Evolutionary conservation across 2,888 invertebrate genomes (phyloP).

Genomic region (Linnaemya vulpina): DNA sequence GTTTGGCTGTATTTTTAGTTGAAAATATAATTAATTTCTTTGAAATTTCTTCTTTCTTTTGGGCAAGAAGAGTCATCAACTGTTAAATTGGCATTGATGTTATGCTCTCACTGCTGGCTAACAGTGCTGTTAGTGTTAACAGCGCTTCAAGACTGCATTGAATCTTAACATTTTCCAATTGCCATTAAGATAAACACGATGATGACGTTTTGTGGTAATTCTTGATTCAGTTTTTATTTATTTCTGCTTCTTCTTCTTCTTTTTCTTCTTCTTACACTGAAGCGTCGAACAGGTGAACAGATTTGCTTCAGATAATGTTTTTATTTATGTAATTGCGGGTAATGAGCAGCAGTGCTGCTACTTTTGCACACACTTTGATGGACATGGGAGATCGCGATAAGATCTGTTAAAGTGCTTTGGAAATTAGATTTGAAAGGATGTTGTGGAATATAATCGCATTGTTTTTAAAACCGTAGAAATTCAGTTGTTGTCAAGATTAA

Average conservation of each 20-base stretch:
- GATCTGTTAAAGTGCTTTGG: background rate
- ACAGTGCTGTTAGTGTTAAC: slow-evolving; percentile 31
- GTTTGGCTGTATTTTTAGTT: slow-evolving; percentile 47
- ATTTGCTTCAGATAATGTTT: slow-evolving; percentile 25
- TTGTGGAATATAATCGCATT: background rate
- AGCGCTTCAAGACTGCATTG: background rate
- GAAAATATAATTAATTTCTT: background rate
- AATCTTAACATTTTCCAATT: background rate
- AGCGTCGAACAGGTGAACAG: slow-evolving; percentile 36
- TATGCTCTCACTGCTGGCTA: slow-evolving; percentile 26
- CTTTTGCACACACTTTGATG: slow-evolving; percentile 4
- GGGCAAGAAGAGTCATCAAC: slow-evolving; percentile 23
- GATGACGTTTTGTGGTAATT: slow-evolving; percentile 43
- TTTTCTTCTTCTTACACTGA: background rate
- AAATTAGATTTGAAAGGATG: background rate
- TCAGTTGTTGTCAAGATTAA: too few species aligned
- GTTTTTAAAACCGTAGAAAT: too few species aligned
- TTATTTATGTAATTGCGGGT: slow-evolving; percentile 47
- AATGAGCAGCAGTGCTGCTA: background rate
- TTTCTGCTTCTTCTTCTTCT: background rate
- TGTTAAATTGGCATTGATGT: slow-evolving; percentile 60
- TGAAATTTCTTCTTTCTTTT: slow-evolving; percentile 39
- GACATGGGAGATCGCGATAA: background rate
- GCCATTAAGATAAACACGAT: slow-evolving; percentile 20
- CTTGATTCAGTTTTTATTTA: background rate